These are phyloP conservation scores for Sycophila sp. DNA, from an alignment of 1,140 invertebrate species.

Conservation along the genomic window DNA sequence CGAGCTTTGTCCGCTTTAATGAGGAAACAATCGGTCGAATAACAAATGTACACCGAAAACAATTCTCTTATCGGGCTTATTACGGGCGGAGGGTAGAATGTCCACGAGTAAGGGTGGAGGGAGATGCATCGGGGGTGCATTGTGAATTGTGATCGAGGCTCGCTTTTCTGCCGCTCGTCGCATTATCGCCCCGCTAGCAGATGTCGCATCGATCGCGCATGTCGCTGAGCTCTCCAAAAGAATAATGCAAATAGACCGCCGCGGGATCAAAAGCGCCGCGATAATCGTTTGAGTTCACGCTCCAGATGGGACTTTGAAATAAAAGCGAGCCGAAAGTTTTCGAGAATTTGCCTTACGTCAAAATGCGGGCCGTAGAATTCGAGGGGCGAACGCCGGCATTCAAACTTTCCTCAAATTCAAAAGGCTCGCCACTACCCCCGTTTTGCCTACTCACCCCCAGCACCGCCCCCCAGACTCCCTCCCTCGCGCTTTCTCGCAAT, in stretches of 20 bases:
- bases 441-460: neutral
- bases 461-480: neutral
- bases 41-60: neutral
- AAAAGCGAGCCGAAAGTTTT: neutral
- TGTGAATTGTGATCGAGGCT: neutral
- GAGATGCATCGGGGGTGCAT: too few species aligned
- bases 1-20: neutral
- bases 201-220: too few species aligned
- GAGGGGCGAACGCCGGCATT: neutral
- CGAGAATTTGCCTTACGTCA: neutral
- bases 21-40: neutral
- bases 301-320: neutral
- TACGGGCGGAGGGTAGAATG: too few species aligned
- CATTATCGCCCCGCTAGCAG: neutral
- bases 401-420: conserved; percentile 7
- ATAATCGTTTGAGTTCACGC: too few species aligned
- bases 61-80: too few species aligned
- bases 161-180: neutral
- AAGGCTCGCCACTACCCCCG: neutral
- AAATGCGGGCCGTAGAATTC: neutral
- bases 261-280: too few species aligned
- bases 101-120: too few species aligned
- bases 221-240: too few species aligned
- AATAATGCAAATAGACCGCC: too few species aligned
- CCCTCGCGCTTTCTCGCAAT: neutral